Percentiles rank a stretch among this genome's conserved stretches.
Conservation (phyloP, 2,797 vertebrate genomes). For the Danio kyathit region DNA sequence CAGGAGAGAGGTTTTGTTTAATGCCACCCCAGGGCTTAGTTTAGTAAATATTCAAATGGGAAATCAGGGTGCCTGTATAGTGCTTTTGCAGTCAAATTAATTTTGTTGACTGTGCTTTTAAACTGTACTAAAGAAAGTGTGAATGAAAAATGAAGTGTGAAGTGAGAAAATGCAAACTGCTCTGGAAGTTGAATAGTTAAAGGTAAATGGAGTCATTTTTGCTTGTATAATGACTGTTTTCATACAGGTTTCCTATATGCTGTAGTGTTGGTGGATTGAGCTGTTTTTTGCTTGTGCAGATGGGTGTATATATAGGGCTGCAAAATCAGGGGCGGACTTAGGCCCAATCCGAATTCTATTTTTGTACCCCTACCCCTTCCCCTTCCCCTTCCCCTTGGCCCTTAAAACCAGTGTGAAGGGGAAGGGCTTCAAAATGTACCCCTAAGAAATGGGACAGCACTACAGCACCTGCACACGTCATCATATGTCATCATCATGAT, state of each 20-base stretch:
- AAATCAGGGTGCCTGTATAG: not conserved
- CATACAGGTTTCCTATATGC: not conserved
- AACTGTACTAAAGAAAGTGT: not conserved
- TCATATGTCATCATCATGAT: no score
- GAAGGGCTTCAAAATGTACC: no score
- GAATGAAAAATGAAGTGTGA: no score
- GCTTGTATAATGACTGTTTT: not conserved
- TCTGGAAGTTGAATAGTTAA: not conserved
- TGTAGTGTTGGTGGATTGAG: not conserved
- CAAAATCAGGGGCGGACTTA: no score
- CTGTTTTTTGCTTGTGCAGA: not conserved
- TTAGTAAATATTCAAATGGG: not conserved
- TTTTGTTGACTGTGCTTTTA: not conserved
- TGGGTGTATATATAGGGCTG: no score
- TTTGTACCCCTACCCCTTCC: no score
- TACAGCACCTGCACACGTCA: no score
- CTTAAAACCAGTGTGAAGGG: no score
- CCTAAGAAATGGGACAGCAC: no score
- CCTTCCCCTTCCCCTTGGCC: no score
- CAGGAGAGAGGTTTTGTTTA: constrained; percentile 21
- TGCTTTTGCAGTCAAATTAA: constrained; percentile 9
- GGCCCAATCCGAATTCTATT: no score
- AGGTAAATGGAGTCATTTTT: not conserved
- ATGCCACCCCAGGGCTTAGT: constrained; percentile 24
- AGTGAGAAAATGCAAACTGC: no score